Conservation (phyloP, 1,140 invertebrate species). For the Pectinophora gossypiella region DNA sequence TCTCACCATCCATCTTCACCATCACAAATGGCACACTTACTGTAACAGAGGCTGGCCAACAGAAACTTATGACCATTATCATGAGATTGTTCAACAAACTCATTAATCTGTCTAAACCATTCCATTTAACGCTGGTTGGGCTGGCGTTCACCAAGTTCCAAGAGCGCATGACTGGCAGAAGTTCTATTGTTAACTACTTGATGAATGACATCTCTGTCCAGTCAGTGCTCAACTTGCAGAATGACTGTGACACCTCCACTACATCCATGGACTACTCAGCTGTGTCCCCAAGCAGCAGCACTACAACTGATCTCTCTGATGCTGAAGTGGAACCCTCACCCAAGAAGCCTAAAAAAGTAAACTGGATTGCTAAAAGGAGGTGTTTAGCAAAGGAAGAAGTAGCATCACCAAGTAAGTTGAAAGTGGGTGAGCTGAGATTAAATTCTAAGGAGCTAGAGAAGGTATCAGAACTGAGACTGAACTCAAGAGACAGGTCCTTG, state of each 20-base stretch:
- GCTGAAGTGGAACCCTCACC: conserved; percentile 82
- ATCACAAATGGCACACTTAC: conserved; percentile 72
- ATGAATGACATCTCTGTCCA: conserved; percentile 83
- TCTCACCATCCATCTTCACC: conserved; percentile 80
- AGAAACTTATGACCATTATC: conserved; percentile 81
- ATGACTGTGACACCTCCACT: conserved; percentile 72
- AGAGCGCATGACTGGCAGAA: conserved; percentile 78
- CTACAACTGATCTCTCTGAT: conserved; percentile 74
- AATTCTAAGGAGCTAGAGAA: conserved; percentile 76
- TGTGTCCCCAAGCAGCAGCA: conserved; percentile 74
- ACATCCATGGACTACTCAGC: conserved; percentile 75
- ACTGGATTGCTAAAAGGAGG: conserved; percentile 67
- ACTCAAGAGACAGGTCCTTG: conserved; percentile 70
- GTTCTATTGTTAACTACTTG: conserved; percentile 84
- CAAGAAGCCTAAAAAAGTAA: conserved; percentile 78
- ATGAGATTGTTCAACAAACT: conserved; percentile 86
- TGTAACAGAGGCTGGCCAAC: conserved; percentile 75
- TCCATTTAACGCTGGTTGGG: conserved; percentile 86
- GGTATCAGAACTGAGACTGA: conserved; percentile 64
- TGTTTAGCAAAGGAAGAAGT: conserved; percentile 67
- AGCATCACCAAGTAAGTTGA: conserved; percentile 78
- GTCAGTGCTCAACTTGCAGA: conserved; percentile 79
- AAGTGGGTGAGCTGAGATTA: conserved; percentile 77
- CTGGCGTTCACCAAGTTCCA: conserved; percentile 87
- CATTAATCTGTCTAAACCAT: conserved; percentile 82